Base-by-base conservation (phyloP, 2,888 invertebrate genomes). In the Apotomis capreana region DNA sequence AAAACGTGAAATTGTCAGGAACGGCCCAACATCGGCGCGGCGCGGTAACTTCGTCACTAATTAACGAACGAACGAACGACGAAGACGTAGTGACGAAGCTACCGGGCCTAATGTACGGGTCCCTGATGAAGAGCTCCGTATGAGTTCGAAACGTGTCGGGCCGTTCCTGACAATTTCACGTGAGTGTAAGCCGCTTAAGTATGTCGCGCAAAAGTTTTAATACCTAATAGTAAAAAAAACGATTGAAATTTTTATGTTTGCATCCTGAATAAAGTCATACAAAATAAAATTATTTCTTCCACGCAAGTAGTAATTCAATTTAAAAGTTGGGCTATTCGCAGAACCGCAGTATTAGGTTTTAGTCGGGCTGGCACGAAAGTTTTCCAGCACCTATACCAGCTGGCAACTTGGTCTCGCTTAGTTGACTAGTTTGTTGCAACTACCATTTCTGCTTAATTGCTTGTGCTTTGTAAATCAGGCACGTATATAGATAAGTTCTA, bases 291-390 rank as follows among this genome's bases (percentile, higher is more conserved):
- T 52, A 5, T 36, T 13, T 8, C 36, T 40, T 63, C 59, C 49
- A 49, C 49, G 9, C 26, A 37, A 54, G 57, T 51, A 51, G 13
- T 54, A 46, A 52, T 70, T 65, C 59, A 65, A 65, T 70, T 70
- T 65, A 60, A 70, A 70, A 70, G 65, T 62, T 54, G 4, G 65
- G 65, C 65, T 10, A 65, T 65, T 70, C 70, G 52, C 15, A 3
- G 26, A 44, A 54, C 36, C 49, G 54, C 5, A 6, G 58, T 12
- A 63, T 70, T 70, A 64, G 59, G 57, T 59, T 59, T 37, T 40
- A 51, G 59, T 68, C 59, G 44, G 15, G 49, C 37, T 26, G 44
- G 40, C 60, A n/a, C 26, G 5, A 54, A 68, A 68, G 60, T 68
- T 68, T 60, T 36, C 40, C 4, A n/a, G 59, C 68, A 52, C 68